phyloP scores from a whole-genome alignment of 2,888 invertebrate species.

The Cephus runcator region DNA sequence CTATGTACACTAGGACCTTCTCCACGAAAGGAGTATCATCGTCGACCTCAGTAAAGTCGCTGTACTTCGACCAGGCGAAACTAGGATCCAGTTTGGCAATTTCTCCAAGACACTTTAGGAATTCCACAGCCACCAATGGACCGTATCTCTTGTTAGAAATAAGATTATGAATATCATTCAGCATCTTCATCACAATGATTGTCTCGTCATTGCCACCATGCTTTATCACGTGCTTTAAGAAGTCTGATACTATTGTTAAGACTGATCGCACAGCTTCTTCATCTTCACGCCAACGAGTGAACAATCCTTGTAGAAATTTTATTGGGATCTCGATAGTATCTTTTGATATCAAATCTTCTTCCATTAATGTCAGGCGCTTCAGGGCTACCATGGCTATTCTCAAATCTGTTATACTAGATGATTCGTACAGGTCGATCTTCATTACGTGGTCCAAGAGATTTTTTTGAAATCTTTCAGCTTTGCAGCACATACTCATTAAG shows the following conservation, averaged over 20 bases:
- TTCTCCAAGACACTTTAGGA: constrained; percentile 62
- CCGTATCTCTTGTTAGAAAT: constrained; percentile 52
- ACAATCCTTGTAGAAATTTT: constrained; percentile 52
- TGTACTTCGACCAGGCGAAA: constrained; percentile 41
- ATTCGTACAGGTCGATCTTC: constrained; percentile 43
- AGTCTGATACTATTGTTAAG: constrained; percentile 54
- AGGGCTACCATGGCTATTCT: constrained; percentile 57
- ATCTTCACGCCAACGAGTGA: constrained; percentile 49
- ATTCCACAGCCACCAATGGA: constrained; percentile 55
- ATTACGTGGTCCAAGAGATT: constrained; percentile 45
- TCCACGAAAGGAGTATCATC: constrained; percentile 24
- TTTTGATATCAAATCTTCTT: constrained; percentile 38
- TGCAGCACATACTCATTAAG: constrained; percentile 46
- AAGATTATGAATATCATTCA: constrained; percentile 19
- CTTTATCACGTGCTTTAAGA: constrained; percentile 26
- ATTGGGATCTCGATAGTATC: constrained; percentile 47
- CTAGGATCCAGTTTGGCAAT: constrained; percentile 57
- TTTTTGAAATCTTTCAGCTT: constrained; percentile 19
- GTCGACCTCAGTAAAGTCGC: constrained; percentile 35
- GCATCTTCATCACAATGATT: constrained; percentile 3
- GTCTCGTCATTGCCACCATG: constrained; percentile 11
- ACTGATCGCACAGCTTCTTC: constrained; percentile 54
- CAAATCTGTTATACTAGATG: constrained; percentile 37
- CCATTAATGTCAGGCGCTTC: constrained; percentile 43
- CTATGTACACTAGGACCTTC: constrained; percentile 52